Conservation (phyloP, 2,888 invertebrate genomes). For the Drosophila falleni region DNA sequence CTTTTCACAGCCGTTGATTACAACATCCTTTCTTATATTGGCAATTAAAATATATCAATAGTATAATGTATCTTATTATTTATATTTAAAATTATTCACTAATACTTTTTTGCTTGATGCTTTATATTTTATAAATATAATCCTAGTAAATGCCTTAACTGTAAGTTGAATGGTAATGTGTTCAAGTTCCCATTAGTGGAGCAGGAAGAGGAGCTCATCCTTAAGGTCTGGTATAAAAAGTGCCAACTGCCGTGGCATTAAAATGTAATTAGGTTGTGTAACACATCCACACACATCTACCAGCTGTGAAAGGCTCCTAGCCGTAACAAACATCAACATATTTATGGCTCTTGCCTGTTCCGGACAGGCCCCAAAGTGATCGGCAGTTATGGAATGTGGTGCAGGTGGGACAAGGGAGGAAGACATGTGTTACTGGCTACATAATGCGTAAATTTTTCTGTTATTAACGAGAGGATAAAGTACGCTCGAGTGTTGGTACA, state of each 20-base stretch:
- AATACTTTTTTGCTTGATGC: not conserved
- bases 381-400: not conserved
- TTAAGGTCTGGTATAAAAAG: constrained; percentile 47
- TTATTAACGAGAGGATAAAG: constrained; percentile 51
- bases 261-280: constrained; percentile 72
- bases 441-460: constrained; percentile 47
- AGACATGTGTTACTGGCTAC: constrained; percentile 30
- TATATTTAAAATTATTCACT: too few species aligned
- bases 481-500: constrained; percentile 37
- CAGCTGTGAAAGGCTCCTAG: constrained; percentile 15
- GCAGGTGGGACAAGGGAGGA: not conserved
- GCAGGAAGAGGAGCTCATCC: constrained; percentile 3
- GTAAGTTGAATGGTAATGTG: not conserved
- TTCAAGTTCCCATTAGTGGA: constrained; percentile 5
- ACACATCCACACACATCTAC: constrained; percentile 9
- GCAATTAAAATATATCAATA: not conserved
- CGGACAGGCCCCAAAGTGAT: constrained; percentile 24
- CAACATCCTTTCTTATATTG: not conserved
- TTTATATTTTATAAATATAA: not conserved
- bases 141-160: not conserved
- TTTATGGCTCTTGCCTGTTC: constrained; percentile 64
- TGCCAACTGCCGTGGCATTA: constrained; percentile 52
- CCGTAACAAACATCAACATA: constrained; percentile 44
- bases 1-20: not conserved
- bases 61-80: too few species aligned